A percentile compares a stretch with the other conserved stretches of the same genome.
These are phyloP conservation scores for Amphiprion ocellaris DNA, from an alignment of 2,113 vertebrate genomes.

Conservation along the genomic window DNA sequence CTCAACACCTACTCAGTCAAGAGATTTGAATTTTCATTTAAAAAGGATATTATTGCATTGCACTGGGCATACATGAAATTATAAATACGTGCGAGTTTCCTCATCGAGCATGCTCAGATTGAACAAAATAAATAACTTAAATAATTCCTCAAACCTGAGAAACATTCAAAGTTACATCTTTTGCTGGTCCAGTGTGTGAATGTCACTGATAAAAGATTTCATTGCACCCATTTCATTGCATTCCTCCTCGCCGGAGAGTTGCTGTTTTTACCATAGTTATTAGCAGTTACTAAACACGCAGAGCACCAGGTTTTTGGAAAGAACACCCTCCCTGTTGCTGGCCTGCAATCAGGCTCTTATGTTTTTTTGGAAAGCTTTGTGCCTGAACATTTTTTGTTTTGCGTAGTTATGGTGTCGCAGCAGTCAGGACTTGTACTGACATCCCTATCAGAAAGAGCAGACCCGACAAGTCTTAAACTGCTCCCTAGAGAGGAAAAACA, in stretches of 20 bases:
- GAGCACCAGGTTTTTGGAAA: conserved; percentile 30
- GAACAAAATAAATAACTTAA: conserved; percentile 30
- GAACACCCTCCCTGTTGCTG: conserved; percentile 40
- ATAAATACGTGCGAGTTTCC: conserved; percentile 24
- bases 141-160: conserved; percentile 55
- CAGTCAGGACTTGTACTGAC: conserved; percentile 68
- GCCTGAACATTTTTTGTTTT: conserved; percentile 46
- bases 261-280: conserved; percentile 1
- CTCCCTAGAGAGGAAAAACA: conserved; percentile 80
- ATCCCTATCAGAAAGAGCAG: conserved; percentile 84
- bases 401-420: conserved; percentile 58
- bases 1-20: conserved; percentile 48
- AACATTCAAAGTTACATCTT: conserved; percentile 45
- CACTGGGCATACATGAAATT: conserved; percentile 44
- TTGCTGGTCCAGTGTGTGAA: conserved; percentile 47
- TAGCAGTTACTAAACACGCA: conserved; percentile 33
- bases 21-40: conserved; percentile 47
- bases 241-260: conserved; percentile 35
- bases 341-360: conserved; percentile 36
- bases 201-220: conserved; percentile 15
- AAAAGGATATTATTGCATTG: conserved; percentile 64
- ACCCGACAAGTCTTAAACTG: conserved; percentile 86
- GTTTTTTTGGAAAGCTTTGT: conserved; percentile 15
- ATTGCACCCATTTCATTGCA: conserved; percentile 35
- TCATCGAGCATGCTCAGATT: conserved; percentile 67